Base-by-base conservation (phyloP, 1,140 invertebrate genomes). In the Stegodyphus mimosarum region DNA sequence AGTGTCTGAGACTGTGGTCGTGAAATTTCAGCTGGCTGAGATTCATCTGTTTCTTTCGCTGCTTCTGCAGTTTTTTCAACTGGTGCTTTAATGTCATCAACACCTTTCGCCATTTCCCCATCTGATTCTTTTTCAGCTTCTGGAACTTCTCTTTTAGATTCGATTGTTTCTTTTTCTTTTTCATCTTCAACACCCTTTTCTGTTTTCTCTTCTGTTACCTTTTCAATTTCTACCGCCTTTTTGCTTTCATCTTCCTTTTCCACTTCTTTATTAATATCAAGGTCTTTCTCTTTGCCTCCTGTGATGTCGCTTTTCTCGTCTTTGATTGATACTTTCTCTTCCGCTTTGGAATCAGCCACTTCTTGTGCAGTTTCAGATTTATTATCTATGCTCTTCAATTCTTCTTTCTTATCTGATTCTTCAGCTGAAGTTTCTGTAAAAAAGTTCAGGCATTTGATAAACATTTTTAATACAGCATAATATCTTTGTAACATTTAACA, bases 101-200 rank as follows among this genome's bases (percentile, higher is more conserved):
- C 9, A 60, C 55, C n/a, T 18, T 67, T n/a, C 0, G 9, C 17
- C 17, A 4, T 7, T 67, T 67, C 17, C 7, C n/a, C 64, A 15
- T 67, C n/a, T 6, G 64, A 49, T 55, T 18, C n/a, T 67, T 67
- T 17, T 60, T 79, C 64, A 5, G 49, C 15, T 79, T 79, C 69
- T n/a, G 11, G 17, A 7, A 6, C 17, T 79, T 69, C 15, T 15
- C 7, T 15, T 15, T 60, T 33, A 7, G 51, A 64, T 7, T 49
- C 66, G 6, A 49, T 15, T 9, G 15, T 51, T 33, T 66, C 75
- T 7, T 7, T 51, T n/a, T 17, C 15, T 15, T 80, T 53, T 60
- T 71, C 52, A 53, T 53, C 71, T 53, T 52, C n/a, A 9, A 6
- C 71, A 53, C 51, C 71, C 33, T 73, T 73, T 10, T 73, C 51